Percentiles rank a stretch among this genome's conserved stretches.
Evolutionary conservation across 2,113 vertebrate genomes (phyloP).

Genomic region (Rostratula benghalensis): DNA sequence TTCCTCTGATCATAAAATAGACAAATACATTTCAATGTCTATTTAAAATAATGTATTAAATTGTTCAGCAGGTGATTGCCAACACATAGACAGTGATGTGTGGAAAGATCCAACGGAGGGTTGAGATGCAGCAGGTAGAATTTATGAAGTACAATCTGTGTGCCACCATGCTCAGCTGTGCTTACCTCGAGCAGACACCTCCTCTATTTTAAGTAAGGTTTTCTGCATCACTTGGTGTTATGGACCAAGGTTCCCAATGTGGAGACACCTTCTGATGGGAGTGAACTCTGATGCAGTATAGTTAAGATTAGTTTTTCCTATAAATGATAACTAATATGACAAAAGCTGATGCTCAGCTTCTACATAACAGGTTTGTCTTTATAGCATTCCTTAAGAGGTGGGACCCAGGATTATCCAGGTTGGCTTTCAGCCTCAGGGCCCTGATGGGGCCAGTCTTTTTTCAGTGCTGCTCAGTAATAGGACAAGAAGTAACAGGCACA

Average conservation of each 20-base stretch:
- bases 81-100: not conserved
- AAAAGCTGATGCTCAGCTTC: not conserved
- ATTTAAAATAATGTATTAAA: not conserved
- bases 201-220: not conserved
- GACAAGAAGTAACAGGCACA: no score
- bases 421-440: not conserved
- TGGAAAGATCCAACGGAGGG: not conserved
- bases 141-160: not conserved
- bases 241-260: not conserved
- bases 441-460: no score
- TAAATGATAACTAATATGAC: not conserved
- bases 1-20: not conserved
- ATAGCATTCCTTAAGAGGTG: not conserved
- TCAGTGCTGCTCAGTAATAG: no score
- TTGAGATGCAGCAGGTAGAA: not conserved
- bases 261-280: not conserved
- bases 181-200: not conserved
- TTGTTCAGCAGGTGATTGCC: not conserved
- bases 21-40: not conserved
- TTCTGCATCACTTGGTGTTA: not conserved
- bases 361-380: rapidly evolving
- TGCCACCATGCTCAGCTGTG: not conserved
- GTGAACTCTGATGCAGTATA: not conserved
- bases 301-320: not conserved
- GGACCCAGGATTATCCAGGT: no score